Evolutionary conservation across 1,140 invertebrate species (phyloP).

Genomic region (Cyclina sinensis): DNA sequence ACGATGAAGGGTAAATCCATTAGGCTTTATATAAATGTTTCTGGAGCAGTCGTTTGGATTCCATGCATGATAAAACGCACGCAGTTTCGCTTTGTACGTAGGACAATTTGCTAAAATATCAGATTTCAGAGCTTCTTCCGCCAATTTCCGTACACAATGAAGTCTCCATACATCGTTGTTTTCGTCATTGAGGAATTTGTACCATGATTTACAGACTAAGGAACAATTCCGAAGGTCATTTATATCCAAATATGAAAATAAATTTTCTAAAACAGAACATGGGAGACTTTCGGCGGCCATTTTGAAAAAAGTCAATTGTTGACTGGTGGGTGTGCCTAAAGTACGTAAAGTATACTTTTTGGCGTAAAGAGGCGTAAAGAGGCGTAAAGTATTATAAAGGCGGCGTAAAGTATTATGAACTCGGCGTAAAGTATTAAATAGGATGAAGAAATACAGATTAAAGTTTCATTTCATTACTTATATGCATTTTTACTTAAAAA

Average conservation of each 20-base stretch:
- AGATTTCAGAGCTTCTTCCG: conserved; percentile 96
- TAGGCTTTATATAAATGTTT: conserved; percentile 98
- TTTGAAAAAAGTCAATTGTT: conserved; percentile 43
- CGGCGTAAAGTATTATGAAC: too few relatives aligned
- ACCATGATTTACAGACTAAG: conserved; percentile 98
- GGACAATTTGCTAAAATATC: conserved; percentile 95
- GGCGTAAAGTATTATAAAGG: too few relatives aligned
- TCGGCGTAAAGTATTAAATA: too few relatives aligned
- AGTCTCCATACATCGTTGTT: conserved; percentile 98
- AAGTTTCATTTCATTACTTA: too few relatives aligned
- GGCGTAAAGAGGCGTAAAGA: too few relatives aligned
- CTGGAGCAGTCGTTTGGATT: conserved; percentile 98
- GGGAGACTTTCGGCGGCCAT: conserved; percentile 87
- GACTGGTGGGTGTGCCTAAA: conserved; percentile 26
- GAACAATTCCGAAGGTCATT: conserved; percentile 95
- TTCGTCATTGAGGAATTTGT: conserved; percentile 95
- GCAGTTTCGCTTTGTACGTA: conserved; percentile 97
- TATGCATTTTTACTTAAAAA: too few relatives aligned
- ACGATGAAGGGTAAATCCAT: conserved; percentile 98
- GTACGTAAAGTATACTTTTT: too few relatives aligned
- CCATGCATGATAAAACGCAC: conserved; percentile 98
- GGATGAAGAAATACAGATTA: too few relatives aligned
- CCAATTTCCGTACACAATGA: conserved; percentile 95
- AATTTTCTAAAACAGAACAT: conserved; percentile 95
- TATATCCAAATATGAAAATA: conserved; percentile 97